Evolutionary conservation across 2,113 vertebrate genomes (phyloP).

Genomic region (Lophochroa leadbeateri): DNA sequence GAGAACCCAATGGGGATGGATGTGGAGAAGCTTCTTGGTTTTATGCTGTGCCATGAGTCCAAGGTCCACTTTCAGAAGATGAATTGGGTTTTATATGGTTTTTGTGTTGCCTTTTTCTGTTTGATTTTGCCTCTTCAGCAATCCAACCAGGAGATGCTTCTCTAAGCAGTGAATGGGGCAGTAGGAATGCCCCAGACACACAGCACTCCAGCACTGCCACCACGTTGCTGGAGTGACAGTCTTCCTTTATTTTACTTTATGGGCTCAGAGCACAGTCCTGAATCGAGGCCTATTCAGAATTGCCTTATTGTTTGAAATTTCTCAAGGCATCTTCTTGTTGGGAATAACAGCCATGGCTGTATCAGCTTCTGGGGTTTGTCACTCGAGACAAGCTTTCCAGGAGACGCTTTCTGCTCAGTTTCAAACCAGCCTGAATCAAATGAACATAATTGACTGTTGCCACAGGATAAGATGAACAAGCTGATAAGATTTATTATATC

Average conservation of each 20-base stretch:
- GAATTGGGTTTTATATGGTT: background rate
- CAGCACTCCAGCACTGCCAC: accelerated
- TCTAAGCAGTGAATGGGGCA: too few species aligned
- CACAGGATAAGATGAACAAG: constrained; percentile 49
- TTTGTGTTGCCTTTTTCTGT: background rate
- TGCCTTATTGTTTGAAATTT: constrained; percentile 23
- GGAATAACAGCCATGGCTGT: background rate
- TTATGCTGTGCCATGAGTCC: background rate
- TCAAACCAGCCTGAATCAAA: constrained; percentile 31
- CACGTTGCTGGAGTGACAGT: background rate
- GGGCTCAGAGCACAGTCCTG: background rate
- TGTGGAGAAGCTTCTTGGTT: background rate
- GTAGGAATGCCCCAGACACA: background rate
- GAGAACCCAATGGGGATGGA: too few species aligned
- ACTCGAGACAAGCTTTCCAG: constrained; percentile 29
- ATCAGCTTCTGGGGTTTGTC: constrained; percentile 48
- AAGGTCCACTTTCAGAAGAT: background rate
- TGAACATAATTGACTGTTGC: constrained; percentile 17
- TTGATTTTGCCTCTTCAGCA: background rate
- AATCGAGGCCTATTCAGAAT: background rate
- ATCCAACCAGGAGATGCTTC: background rate
- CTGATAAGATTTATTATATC: constrained; percentile 53
- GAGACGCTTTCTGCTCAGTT: constrained; percentile 26
- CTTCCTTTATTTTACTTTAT: background rate
- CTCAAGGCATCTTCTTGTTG: background rate